These are phyloP conservation scores for Nudaria mundana DNA, from an alignment of 2,888 invertebrate species.

Conservation along the genomic window DNA sequence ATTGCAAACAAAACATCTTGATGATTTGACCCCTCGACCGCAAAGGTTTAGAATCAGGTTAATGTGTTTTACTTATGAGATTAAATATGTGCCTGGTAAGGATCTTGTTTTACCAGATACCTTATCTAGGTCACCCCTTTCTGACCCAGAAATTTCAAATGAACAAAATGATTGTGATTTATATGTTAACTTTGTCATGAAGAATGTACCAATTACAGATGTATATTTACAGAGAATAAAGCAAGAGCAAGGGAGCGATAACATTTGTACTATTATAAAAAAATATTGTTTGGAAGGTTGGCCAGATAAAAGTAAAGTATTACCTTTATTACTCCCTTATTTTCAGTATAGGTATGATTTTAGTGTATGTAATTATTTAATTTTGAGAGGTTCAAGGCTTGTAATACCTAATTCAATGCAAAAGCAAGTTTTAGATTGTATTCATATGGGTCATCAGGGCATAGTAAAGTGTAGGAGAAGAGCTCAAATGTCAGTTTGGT, in stretches of 20 bases:
- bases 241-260: not conserved
- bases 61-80: not conserved
- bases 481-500: no score
- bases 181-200: not conserved
- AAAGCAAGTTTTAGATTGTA: no score
- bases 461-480: no score
- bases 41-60: not conserved
- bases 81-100: not conserved
- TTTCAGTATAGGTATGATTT: not conserved
- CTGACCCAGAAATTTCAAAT: not conserved
- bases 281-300: not conserved
- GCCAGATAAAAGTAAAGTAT: not conserved
- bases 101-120: not conserved
- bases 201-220: not conserved
- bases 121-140: not conserved
- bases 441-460: no score
- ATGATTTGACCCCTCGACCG: not conserved
- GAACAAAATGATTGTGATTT: not conserved
- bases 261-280: not conserved
- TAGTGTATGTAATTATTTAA: no score
- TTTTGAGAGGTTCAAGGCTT: no score
- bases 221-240: not conserved
- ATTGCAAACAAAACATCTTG: not conserved
- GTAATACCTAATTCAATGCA: no score
- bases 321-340: not conserved